These are phyloP conservation scores for Lepidiolamprologus cunningtoni DNA, from an alignment of 2,113 vertebrate genomes.

Conservation along the genomic window DNA sequence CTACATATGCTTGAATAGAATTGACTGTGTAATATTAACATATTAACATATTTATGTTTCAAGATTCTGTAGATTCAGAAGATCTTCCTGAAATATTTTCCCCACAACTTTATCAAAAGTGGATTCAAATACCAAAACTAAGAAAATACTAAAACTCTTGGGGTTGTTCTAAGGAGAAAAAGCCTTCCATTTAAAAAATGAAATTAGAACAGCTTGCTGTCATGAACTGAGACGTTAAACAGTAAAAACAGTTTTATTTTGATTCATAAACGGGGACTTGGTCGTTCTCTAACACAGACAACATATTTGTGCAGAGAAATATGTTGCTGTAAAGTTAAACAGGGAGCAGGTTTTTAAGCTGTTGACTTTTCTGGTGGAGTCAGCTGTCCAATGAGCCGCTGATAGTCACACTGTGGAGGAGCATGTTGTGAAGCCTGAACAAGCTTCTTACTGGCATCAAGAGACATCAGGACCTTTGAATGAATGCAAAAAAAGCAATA, in stretches of 20 bases:
- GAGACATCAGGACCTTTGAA: constrained; percentile 44
- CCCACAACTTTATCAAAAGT: neutral
- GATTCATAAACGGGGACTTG: neutral
- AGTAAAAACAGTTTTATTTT: neutral
- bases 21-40: neutral
- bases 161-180: neutral
- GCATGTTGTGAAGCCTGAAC: constrained; percentile 16
- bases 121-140: neutral
- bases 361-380: neutral
- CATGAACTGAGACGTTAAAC: neutral
- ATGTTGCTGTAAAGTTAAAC: neutral
- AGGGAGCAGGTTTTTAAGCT: neutral
- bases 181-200: neutral
- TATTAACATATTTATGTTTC: neutral
- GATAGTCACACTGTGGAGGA: constrained; percentile 21
- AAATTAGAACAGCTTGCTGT: neutral
- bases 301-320: neutral
- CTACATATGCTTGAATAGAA: neutral
- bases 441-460: constrained; percentile 41
- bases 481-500: neutral
- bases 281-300: neutral
- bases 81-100: neutral
- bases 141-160: neutral
- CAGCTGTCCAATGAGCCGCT: constrained; percentile 37
- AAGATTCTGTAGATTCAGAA: neutral